Conservation (phyloP, 2,113 vertebrate species). For the Panthera uncia region DNA sequence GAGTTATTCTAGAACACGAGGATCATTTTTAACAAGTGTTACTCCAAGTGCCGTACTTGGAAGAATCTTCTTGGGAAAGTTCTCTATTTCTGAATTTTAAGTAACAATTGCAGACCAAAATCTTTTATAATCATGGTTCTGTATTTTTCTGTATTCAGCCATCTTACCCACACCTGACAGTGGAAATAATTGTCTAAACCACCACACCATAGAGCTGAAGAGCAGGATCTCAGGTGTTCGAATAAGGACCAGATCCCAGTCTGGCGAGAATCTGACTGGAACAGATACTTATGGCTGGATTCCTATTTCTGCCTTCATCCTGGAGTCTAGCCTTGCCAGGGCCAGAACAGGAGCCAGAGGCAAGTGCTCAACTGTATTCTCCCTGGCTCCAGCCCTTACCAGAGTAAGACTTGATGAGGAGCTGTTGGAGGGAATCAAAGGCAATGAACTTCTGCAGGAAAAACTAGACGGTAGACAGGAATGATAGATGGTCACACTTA, state of each 20-base stretch:
- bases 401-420: slow-evolving; percentile 38
- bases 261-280: slow-evolving; percentile 45
- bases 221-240: slow-evolving; percentile 56
- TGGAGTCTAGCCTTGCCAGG: neutral
- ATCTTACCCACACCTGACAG: neutral
- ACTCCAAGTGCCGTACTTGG: neutral
- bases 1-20: neutral
- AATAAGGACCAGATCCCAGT: slow-evolving; percentile 18
- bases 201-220: slow-evolving; percentile 20
- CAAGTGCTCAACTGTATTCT: slow-evolving; percentile 13
- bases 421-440: slow-evolving; percentile 19
- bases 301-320: slow-evolving; percentile 54
- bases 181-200: slow-evolving; percentile 59
- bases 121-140: neutral
- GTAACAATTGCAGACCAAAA: neutral
- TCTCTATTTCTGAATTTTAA: slow-evolving; percentile 37
- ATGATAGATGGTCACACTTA: slow-evolving; percentile 12
- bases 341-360: slow-evolving; percentile 6
- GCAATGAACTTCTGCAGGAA: slow-evolving; percentile 48
- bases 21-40: slow-evolving; percentile 14
- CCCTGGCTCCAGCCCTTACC: neutral
- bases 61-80: neutral
- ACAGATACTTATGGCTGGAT: neutral
- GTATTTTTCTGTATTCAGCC: neutral
- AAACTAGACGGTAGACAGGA: slow-evolving; percentile 17